phyloP scores from a whole-genome alignment of 2,888 invertebrate genomes.

The Polietes domitor region DNA sequence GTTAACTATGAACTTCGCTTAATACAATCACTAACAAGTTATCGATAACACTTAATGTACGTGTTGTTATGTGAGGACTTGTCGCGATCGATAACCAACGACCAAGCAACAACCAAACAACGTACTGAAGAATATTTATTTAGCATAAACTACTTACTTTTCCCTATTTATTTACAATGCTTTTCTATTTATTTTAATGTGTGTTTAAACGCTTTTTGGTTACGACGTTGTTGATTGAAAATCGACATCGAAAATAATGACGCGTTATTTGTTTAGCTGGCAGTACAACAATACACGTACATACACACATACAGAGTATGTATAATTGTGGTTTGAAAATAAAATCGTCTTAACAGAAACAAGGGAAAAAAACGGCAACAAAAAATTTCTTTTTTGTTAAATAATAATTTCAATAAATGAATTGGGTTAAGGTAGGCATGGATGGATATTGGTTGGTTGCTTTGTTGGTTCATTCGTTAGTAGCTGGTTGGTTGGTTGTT shows the following conservation, averaged over 20 bases:
- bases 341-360: neutral
- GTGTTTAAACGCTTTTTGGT: neutral
- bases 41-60: too few species aligned
- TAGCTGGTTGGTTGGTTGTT: constrained; percentile 39
- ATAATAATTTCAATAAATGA: constrained; percentile 74
- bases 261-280: constrained; percentile 6
- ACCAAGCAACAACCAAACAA: too few species aligned
- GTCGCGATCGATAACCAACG: too few species aligned
- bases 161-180: neutral
- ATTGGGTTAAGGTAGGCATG: constrained; percentile 78
- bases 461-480: constrained; percentile 21
- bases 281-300: neutral
- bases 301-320: neutral
- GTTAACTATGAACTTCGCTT: too few species aligned
- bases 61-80: too few species aligned
- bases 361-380: constrained; percentile 1
- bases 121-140: too few species aligned
- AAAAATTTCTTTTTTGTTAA: constrained; percentile 75
- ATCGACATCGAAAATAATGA: neutral
- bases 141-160: too few species aligned
- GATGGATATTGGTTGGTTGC: constrained; percentile 50
- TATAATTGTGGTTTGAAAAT: constrained; percentile 8
- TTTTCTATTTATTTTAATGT: neutral
- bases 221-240: neutral
- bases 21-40: too few species aligned